Evolutionary conservation across 2,888 invertebrate species (phyloP).

Genomic region (Acleris cristana): DNA sequence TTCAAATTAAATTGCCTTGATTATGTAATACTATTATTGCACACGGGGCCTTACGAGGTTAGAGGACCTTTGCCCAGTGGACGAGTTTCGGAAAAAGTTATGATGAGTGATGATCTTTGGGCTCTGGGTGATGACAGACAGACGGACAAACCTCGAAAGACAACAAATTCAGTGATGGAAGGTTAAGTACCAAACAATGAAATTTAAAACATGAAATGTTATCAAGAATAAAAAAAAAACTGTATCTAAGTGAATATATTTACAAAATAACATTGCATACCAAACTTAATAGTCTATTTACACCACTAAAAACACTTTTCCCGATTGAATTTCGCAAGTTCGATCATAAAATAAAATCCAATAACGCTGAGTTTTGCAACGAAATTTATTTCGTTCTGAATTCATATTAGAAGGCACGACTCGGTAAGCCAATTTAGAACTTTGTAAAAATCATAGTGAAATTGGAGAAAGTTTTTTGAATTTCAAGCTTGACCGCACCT

Average conservation of each 20-base stretch:
- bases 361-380: constrained; percentile 72
- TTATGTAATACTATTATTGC: no score
- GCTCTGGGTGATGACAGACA: no score
- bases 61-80: no score
- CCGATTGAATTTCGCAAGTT: constrained; percentile 60
- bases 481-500: constrained; percentile 6
- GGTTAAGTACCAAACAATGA: no score
- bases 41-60: no score
- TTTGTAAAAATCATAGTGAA: constrained; percentile 35
- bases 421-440: constrained; percentile 51
- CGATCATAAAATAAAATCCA: constrained; percentile 65
- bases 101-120: no score
- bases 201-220: no score
- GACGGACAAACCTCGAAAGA: no score
- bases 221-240: no score
- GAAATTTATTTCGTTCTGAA: constrained; percentile 62
- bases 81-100: no score
- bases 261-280: constrained; percentile 8
- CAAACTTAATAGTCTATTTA: constrained; percentile 6
- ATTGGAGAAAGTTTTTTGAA: constrained; percentile 12
- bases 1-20: no score
- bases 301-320: constrained; percentile 18
- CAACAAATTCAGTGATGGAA: no score
- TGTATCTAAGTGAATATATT: constrained; percentile 3
- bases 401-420: constrained; percentile 50